Conservation (phyloP, 2,888 invertebrate genomes). For the Drosophila monieri region DNA sequence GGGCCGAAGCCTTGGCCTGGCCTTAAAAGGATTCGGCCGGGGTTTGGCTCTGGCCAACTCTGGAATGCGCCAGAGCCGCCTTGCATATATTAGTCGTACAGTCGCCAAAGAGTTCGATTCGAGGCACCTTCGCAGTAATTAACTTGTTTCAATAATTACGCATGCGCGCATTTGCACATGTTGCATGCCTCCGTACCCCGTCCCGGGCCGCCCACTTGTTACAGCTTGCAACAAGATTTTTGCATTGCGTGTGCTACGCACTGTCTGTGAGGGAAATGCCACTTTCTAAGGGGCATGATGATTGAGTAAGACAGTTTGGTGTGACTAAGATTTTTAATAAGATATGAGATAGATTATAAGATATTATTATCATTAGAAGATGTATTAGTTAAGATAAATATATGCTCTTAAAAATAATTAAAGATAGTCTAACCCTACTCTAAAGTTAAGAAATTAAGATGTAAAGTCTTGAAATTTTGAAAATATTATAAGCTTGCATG, state of each 20-base stretch:
- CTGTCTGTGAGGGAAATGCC: conserved; percentile 11
- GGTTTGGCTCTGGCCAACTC: conserved; percentile 33
- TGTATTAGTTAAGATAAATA: too few relatives aligned
- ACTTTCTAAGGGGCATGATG: conserved; percentile 5
- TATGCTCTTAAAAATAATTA: too few relatives aligned
- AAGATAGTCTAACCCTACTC: too few relatives aligned
- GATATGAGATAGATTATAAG: too few relatives aligned
- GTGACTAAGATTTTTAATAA: background rate
- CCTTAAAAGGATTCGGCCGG: conserved; percentile 68
- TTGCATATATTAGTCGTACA: conserved; percentile 73
- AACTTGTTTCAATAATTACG: conserved; percentile 81
- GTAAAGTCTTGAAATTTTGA: too few relatives aligned
- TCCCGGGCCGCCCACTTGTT: conserved; percentile 34
- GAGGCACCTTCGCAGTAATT: conserved; percentile 76
- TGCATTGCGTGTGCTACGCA: conserved; percentile 74
- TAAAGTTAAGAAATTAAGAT: too few relatives aligned
- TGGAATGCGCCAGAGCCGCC: conserved; percentile 67
- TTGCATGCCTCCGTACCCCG: conserved; percentile 47
- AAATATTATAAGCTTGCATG: too few relatives aligned
- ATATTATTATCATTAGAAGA: too few relatives aligned
- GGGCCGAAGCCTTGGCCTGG: conserved; percentile 40
- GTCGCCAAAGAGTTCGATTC: conserved; percentile 27
- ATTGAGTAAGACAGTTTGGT: background rate
- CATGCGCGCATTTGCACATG: conserved; percentile 79
- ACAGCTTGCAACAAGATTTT: conserved; percentile 73